A percentile compares a stretch with the other conserved stretches of the same genome.
phyloP scores from a whole-genome alignment of 2,888 invertebrate species.

The Drosophila mimica region DNA sequence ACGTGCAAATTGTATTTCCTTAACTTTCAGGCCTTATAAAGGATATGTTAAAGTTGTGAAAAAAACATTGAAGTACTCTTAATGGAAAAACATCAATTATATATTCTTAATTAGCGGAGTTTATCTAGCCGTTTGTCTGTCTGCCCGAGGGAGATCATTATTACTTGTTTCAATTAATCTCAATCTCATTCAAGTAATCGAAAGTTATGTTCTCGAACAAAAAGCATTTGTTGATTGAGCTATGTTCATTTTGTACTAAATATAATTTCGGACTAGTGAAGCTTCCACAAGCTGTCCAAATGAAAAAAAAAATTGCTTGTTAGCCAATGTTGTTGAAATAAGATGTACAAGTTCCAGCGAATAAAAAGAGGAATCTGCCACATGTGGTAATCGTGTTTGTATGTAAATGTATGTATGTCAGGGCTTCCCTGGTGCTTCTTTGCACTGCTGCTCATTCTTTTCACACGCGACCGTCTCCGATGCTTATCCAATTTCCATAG shows the following conservation, averaged over 20 bases:
- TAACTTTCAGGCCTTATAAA: not conserved
- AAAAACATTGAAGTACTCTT: not conserved
- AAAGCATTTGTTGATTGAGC: not conserved
- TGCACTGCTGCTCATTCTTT: slow-evolving; percentile 28
- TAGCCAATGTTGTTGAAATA: not conserved
- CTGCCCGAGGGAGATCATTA: not conserved
- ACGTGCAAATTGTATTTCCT: not conserved
- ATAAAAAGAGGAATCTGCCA: not conserved
- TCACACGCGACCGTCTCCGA: slow-evolving; percentile 53
- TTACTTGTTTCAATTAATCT: not conserved
- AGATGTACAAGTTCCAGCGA: not conserved
- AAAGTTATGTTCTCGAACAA: not conserved
- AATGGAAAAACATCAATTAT: not conserved
- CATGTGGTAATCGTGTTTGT: slow-evolving; percentile 1
- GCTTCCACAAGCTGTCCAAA: not conserved
- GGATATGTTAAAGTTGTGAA: not conserved
- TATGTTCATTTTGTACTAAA: not conserved
- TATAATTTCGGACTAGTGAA: not conserved
- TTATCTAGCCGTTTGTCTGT: not conserved
- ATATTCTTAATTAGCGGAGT: not conserved
- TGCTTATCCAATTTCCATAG: slow-evolving; percentile 36
- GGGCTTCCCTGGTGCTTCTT: slow-evolving; percentile 8
- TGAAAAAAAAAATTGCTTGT: not conserved
- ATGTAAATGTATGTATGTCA: not conserved
- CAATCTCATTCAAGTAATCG: not conserved